These are phyloP conservation scores for Protodeltote pygarga DNA, from an alignment of 2,888 invertebrate species.

Conservation along the genomic window DNA sequence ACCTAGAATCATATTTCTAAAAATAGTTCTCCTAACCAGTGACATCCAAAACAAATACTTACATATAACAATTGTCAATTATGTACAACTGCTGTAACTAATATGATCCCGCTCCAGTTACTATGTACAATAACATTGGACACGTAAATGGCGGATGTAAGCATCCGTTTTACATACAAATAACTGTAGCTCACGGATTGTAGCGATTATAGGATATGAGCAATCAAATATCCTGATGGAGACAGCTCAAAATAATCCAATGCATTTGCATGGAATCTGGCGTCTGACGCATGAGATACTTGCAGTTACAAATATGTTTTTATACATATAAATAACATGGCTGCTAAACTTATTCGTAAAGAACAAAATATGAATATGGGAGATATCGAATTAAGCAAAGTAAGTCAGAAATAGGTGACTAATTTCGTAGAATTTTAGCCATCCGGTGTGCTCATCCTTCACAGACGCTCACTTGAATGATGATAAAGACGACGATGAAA, in stretches of 20 bases:
- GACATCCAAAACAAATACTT: conserved; percentile 6
- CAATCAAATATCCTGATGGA: conserved; percentile 39
- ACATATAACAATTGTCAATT: conserved; percentile 50
- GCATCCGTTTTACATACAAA: conserved; percentile 69
- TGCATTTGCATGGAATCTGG: conserved; percentile 15
- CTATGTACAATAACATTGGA: conserved; percentile 63
- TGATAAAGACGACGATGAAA: no score
- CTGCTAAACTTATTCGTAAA: no score
- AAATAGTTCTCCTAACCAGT: not conserved
- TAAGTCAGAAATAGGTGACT: no score
- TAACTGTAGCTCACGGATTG: conserved; percentile 55
- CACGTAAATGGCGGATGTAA: conserved; percentile 70
- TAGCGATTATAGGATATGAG: conserved; percentile 35
- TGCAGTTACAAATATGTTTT: not conserved
- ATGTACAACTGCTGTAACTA: conserved; percentile 53
- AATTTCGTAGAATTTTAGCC: no score
- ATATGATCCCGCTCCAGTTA: conserved; percentile 70
- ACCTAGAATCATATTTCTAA: not conserved
- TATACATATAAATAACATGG: not conserved
- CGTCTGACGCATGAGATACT: not conserved
- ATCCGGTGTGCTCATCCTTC: no score
- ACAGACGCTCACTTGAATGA: no score
- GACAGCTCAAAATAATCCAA: conserved; percentile 12
- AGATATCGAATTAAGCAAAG: no score
- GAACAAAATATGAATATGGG: no score